Evolutionary conservation across 2,113 vertebrate species (phyloP), one percentile per base, ranked within the genome.

Genomic region (Enhydra lutris): DNA sequence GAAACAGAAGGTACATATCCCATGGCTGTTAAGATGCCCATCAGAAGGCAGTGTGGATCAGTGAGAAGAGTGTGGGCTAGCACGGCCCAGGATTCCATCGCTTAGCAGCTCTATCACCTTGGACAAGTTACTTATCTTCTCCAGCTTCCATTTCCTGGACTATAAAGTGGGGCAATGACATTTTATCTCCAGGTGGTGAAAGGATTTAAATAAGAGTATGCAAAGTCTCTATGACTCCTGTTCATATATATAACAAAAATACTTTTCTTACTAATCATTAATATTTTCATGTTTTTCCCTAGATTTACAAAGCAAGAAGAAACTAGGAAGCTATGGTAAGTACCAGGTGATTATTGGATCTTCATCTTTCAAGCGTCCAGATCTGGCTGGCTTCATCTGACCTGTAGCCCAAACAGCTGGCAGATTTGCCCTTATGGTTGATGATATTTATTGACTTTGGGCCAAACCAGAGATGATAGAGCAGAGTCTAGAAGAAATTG

Each of bases 261-360:
- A 45, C 4, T 81, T 73, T 87, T 45, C 59, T 93, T 78, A 94
- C 26, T 89, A 90, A 92, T 83, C 29, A 94, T 92, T 95, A 13
- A 0, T 57, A 47, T 91, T 78, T 82, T 89, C 52, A 2, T 79
- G 26, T 95, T 96, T 98, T 52, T 61, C 15, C 36, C 59, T 73
- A 88, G 71, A 3, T 0, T 4, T 86, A 95, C 79, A 89, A 98
- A 96, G 55, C 26, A 96, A 65, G 63, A 83, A 42, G 0, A 9
- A 78, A 73, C n/a, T 94, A 24, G 12, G 8, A 29, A 61, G 26
- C 73, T 89, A 92, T 93, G 95, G 95, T 97, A 96, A 52, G 92
- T 95, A 89, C 83, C 4, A 1, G 17, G 39, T 59, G 13, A 4
- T 88, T 84, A 55, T 10, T 76, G 79, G 34, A 39, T 31, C 17